Base-by-base conservation (phyloP, 2,888 invertebrate genomes). In the Lepidochrysops patricia region DNA sequence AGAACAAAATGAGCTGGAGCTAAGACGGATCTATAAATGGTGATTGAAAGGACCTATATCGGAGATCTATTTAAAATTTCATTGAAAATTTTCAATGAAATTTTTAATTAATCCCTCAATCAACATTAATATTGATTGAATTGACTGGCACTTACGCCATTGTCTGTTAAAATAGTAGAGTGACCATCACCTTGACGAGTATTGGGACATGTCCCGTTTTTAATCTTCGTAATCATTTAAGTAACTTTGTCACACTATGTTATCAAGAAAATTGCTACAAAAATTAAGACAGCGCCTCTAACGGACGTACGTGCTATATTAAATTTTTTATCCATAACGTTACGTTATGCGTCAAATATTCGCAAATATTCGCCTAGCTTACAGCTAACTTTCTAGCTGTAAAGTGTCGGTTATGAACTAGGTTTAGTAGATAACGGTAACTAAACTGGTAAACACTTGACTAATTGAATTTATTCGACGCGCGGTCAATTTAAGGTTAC, bases 381-480 rank as follows among this genome's bases (percentile, higher is more conserved):
- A 43, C 9, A 9, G 19, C 43, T 2, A 29, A 43, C 19, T 43
- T 43, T 43, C 43, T 43, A 23, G 19, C 7, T 13, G 15, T 26
- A 12, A 29, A 29, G 19, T 32, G 9, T 32, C 29, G 27, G 32
- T 32, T 29, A 29, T 54, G 54, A 54, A 54, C 32, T 27, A 26
- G 13, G 27, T 27, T 52, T 26, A 52, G 26, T 19, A 19, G 27
- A 15, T 54, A 50, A 32, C 54, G 54, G 54, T 29, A 19, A 29
- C 9, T 54, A 32, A 15, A 19, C 54, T 32, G 15, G 54, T 32
- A 54, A 54, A 54, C 54, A 54, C 29, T 54, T 52, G 29, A 54
- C 54, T 19, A 54, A 54, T 54, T 29, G 54, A 54, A 54, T 54
- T 54, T 54, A 54, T 54, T 52, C 54, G 54, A 54, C 54, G 29